Evolutionary conservation across 2,797 vertebrate genomes (phyloP).

Genomic region (Phoxinus dragarum): DNA sequence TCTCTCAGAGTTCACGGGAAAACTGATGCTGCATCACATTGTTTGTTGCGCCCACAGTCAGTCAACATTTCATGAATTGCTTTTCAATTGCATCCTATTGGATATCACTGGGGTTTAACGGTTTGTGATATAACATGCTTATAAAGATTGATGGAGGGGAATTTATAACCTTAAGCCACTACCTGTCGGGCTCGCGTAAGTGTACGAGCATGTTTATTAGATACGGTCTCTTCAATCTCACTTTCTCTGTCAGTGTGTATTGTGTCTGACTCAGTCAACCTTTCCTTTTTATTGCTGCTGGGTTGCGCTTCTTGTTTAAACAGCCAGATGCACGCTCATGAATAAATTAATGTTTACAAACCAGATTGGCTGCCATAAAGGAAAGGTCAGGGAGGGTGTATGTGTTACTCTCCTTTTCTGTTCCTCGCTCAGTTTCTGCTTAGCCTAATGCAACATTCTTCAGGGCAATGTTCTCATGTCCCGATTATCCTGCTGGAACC

Average conservation of each 20-base stretch:
- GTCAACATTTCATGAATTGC: constrained; percentile 27
- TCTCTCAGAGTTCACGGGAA: constrained; percentile 33
- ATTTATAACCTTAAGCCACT: constrained; percentile 55
- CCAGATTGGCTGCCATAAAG: constrained; percentile 59
- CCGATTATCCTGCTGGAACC: constrained; percentile 38
- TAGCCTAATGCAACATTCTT: constrained; percentile 38
- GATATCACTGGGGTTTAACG: constrained; percentile 33
- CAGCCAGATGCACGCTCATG: constrained; percentile 56
- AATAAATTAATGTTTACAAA: constrained; percentile 67
- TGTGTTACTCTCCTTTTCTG: constrained; percentile 42
- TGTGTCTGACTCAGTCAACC: constrained; percentile 53
- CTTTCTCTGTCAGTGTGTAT: constrained; percentile 33
- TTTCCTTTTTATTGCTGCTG: constrained; percentile 56
- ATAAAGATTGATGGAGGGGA: constrained; percentile 46
- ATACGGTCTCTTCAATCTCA: constrained; percentile 40
- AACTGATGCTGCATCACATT: constrained; percentile 18
- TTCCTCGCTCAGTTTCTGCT: constrained; percentile 12
- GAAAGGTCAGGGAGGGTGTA: constrained; percentile 59
- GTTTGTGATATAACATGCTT: constrained; percentile 38
- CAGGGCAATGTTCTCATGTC: constrained; percentile 33
- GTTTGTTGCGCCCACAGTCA: constrained; percentile 38
- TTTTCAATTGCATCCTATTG: constrained; percentile 37
- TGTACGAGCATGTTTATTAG: constrained; percentile 43
- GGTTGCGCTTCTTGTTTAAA: constrained; percentile 48
- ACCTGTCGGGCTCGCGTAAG: constrained; percentile 29